A percentile compares a stretch with the other conserved stretches of the same genome.
Evolutionary conservation across 2,888 invertebrate species (phyloP).

Genomic region (Oxyscelio sp.): DNA sequence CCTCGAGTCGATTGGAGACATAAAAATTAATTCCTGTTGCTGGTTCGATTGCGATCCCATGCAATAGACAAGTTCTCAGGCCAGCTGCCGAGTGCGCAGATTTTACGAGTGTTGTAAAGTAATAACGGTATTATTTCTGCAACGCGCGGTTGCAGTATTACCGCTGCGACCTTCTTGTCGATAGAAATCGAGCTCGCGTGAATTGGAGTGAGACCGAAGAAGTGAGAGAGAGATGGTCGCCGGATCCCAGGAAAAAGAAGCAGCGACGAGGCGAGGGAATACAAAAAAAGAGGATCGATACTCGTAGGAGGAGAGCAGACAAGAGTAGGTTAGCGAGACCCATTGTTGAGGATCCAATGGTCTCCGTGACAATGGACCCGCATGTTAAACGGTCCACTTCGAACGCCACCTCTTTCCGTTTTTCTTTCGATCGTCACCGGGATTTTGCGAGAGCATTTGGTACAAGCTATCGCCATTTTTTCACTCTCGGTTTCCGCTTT

Average conservation of each 20-base stretch:
- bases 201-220: conserved; percentile 40
- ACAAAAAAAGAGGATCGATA: conserved; percentile 79
- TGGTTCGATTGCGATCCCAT: conserved; percentile 52
- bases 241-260: conserved; percentile 68
- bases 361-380: conserved; percentile 83
- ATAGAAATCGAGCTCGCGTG: conserved; percentile 58
- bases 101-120: conserved; percentile 76
- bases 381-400: conserved; percentile 83
- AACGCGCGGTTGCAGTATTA: conserved; percentile 61
- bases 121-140: conserved; percentile 76
- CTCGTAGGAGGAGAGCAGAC: conserved; percentile 75
- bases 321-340: conserved; percentile 76
- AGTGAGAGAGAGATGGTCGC: conserved; percentile 35
- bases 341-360: conserved; percentile 81
- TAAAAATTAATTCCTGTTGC: conserved; percentile 48
- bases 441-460: conserved; percentile 62
- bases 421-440: conserved; percentile 69
- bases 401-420: conserved; percentile 72
- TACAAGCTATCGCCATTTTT: conserved; percentile 70
- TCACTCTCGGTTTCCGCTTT: conserved; percentile 70
- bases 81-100: conserved; percentile 59
- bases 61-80: conserved; percentile 62
- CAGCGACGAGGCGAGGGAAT: conserved; percentile 56
- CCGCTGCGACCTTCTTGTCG: conserved; percentile 65
- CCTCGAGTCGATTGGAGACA: conserved; percentile 4